phyloP scores from a whole-genome alignment of 2,888 invertebrate species.

The Lottia scabra region DNA sequence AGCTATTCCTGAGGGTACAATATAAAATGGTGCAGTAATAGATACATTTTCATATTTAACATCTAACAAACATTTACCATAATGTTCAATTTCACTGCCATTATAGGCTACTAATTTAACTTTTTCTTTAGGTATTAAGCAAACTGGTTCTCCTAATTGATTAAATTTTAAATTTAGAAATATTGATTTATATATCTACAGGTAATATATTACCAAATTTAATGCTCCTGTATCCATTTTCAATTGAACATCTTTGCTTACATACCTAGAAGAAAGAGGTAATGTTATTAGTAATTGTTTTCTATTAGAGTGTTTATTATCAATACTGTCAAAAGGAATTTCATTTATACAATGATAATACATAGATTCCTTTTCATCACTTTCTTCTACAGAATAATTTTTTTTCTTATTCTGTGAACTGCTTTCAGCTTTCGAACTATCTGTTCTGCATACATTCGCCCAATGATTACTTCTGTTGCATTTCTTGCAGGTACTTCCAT shows the following conservation, averaged over 20 bases:
- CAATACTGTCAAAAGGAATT: background rate
- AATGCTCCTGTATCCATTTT: conserved; percentile 2
- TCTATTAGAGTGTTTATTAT: background rate
- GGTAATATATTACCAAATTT: background rate
- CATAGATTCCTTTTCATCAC: background rate
- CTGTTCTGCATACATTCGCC: background rate
- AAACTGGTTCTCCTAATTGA: background rate
- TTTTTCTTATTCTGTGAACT: no score
- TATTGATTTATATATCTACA: background rate
- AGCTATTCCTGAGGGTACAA: background rate
- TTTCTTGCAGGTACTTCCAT: background rate
- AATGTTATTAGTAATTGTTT: background rate
- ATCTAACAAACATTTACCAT: background rate
- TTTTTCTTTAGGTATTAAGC: background rate
- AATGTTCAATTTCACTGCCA: conserved; percentile 1
- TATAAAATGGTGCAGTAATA: background rate
- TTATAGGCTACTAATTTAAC: background rate
- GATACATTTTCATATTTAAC: background rate
- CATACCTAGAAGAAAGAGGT: background rate
- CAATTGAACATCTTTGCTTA: background rate
- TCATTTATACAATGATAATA: background rate
- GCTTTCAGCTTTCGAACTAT: no score
- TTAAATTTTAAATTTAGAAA: background rate
- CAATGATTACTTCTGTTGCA: background rate
- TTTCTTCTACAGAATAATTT: no score